These are phyloP conservation scores for Diplazon laetatorius DNA, from an alignment of 2,888 invertebrate species.

Conservation along the genomic window DNA sequence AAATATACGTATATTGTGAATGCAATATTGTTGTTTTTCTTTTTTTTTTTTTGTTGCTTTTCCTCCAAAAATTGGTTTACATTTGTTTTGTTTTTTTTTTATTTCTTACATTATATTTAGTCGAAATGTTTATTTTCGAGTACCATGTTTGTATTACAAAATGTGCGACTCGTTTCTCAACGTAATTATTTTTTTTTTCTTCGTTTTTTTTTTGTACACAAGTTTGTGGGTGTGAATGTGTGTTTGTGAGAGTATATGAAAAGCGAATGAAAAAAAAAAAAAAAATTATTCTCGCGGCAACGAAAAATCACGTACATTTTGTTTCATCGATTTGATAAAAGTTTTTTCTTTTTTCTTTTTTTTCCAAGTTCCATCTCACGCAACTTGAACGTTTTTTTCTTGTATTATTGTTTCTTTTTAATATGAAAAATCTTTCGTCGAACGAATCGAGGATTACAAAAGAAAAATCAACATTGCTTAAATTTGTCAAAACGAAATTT, in stretches of 20 bases:
- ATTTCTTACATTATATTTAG: slow-evolving; percentile 17
- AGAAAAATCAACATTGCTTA: slow-evolving; percentile 18
- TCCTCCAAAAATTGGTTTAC: slow-evolving; percentile 41
- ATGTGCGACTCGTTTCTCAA: slow-evolving; percentile 16
- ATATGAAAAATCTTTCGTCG: not conserved
- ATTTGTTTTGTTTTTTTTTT: slow-evolving; percentile 22
- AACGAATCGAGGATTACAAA: not conserved
- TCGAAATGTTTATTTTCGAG: slow-evolving; percentile 15
- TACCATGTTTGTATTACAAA: not conserved
- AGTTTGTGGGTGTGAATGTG: too few relatives aligned
- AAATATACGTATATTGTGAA: slow-evolving; percentile 56
- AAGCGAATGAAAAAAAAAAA: slow-evolving; percentile 19
- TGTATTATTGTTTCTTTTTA: not conserved
- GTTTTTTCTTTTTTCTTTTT: slow-evolving; percentile 19
- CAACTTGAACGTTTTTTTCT: too few relatives aligned
- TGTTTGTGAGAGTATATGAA: not conserved
- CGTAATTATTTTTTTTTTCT: not conserved
- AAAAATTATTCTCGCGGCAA: slow-evolving; percentile 12
- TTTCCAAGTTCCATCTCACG: too few relatives aligned
- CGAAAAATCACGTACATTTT: slow-evolving; percentile 4
- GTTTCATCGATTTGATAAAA: slow-evolving; percentile 37
- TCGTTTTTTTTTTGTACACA: not conserved
- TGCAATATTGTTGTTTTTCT: slow-evolving; percentile 35
- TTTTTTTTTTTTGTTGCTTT: slow-evolving; percentile 28
- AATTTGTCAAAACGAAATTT: slow-evolving; percentile 9